Conservation (phyloP, 2,888 invertebrate genomes). For the Kuschelorhynchus macadamiae region DNA sequence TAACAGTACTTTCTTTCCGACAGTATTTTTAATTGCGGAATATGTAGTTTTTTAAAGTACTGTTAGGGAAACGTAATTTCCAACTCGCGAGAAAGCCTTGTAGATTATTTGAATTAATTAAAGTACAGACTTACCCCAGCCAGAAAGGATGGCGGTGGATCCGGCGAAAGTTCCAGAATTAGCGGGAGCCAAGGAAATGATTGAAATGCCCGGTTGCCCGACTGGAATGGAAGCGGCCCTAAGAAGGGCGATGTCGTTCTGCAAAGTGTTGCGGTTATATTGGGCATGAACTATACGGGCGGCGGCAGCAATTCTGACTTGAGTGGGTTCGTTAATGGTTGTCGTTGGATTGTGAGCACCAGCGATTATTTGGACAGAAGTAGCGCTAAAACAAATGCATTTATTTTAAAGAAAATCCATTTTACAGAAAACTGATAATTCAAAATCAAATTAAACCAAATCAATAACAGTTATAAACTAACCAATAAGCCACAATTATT, state of each 20-base stretch:
- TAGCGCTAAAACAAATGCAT: no score
- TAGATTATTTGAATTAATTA: no score
- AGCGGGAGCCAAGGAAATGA: slow-evolving; percentile 4
- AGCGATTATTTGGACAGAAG: slow-evolving; percentile 2
- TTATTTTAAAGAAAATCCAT: no score
- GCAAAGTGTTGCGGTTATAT: slow-evolving; percentile 6
- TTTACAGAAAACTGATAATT: no score
- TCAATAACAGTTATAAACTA: no score
- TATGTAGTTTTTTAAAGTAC: no score
- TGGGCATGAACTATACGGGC: slow-evolving; percentile 13
- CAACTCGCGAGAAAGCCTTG: no score
- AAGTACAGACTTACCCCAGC: slow-evolving; percentile 51
- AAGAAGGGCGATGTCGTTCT: slow-evolving; percentile 19
- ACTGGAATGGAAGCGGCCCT: background rate
- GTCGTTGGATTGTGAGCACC: slow-evolving; percentile 22
- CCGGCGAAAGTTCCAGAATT: slow-evolving; percentile 60
- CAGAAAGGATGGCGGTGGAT: slow-evolving; percentile 65
- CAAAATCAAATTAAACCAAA: no score
- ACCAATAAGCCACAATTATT: no score
- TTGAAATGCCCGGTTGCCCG: background rate
- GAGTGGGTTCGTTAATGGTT: slow-evolving; percentile 14
- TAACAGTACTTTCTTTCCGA: no score
- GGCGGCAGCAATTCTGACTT: background rate
- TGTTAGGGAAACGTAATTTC: no score
- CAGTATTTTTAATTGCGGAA: no score